Conservation (phyloP, 2,888 invertebrate genomes). For the Chymomyza procnemis region DNA sequence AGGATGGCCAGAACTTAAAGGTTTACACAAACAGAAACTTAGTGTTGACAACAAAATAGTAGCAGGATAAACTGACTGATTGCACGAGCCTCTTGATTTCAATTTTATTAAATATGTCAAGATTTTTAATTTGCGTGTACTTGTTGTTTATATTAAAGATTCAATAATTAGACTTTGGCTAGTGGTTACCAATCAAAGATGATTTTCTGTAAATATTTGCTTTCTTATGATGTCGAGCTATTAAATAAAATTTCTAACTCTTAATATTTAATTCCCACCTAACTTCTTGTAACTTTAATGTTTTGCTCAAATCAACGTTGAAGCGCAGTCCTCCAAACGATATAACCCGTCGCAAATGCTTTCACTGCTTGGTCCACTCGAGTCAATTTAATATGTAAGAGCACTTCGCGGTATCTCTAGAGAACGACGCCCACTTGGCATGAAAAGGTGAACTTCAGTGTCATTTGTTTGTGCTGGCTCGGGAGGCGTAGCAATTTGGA, state of each 20-base stretch:
- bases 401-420: neutral
- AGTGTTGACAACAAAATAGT: neutral
- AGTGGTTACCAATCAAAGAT: neutral
- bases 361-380: conserved; percentile 52
- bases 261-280: conserved; percentile 56
- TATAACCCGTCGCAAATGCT: conserved; percentile 49
- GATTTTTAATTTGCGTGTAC: no score
- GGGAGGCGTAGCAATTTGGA: neutral
- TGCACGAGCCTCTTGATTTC: no score
- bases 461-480: conserved; percentile 50
- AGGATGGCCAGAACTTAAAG: neutral
- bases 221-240: neutral
- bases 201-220: neutral
- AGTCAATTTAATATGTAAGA: conserved; percentile 57
- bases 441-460: conserved; percentile 62
- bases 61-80: neutral
- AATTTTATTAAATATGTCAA: no score
- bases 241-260: neutral
- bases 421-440: conserved; percentile 36
- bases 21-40: neutral
- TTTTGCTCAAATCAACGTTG: conserved; percentile 14
- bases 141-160: no score
- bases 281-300: conserved; percentile 54
- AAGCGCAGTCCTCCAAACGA: neutral
- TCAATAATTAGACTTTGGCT: no score